Evolutionary conservation across 2,797 vertebrate genomes (phyloP).

Genomic region (Bufotes viridis): DNA sequence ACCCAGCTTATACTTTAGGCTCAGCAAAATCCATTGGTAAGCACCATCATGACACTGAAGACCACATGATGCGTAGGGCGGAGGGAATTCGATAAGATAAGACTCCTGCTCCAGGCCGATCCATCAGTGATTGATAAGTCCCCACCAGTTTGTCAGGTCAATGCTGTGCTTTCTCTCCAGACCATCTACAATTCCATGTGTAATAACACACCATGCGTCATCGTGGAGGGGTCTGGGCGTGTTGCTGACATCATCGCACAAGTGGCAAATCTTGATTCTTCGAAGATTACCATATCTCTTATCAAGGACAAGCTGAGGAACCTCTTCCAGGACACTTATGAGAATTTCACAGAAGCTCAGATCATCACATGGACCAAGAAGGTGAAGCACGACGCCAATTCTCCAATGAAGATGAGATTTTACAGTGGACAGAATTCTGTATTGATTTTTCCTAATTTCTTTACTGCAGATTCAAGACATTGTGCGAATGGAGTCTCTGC

Average conservation of each 20-base stretch:
- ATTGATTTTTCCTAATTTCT: background rate
- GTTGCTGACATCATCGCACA: conserved; percentile 81
- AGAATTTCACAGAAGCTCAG: conserved; percentile 65
- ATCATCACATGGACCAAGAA: conserved; percentile 82
- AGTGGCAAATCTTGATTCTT: conserved; percentile 70
- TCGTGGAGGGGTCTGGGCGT: conserved; percentile 82
- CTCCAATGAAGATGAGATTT: background rate
- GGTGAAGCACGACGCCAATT: conserved; percentile 65
- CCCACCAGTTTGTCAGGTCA: background rate
- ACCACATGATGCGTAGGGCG: no score
- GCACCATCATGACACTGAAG: no score
- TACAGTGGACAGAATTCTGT: background rate
- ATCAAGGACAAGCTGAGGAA: conserved; percentile 75
- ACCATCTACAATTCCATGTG: conserved; percentile 81
- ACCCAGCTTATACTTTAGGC: no score
- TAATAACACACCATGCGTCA: conserved; percentile 80
- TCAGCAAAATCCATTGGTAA: no score
- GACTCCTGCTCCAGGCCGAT: background rate
- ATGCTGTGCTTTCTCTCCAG: conserved; percentile 64
- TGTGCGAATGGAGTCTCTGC: conserved; percentile 74
- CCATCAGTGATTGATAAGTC: background rate
- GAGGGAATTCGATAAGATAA: background rate
- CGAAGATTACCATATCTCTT: conserved; percentile 71
- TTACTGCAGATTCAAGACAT: conserved; percentile 81
- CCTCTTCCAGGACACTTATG: conserved; percentile 76